Percentiles rank a stretch among this genome's conserved stretches.
phyloP scores from a whole-genome alignment of 2,797 vertebrate genomes.

The Hapalemur alaotrensis region DNA sequence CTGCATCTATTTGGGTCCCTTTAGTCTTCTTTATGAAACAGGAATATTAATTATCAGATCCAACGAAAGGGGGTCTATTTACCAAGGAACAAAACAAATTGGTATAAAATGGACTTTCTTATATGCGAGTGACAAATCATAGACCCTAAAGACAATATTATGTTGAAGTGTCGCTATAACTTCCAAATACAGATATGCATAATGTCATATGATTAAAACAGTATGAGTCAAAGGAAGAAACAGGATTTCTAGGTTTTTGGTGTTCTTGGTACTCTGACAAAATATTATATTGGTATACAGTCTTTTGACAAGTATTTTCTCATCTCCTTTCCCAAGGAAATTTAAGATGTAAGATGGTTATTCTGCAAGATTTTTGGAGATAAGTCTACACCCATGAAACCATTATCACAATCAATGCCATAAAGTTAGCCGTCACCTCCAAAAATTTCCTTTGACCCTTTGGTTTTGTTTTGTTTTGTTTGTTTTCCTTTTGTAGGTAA shows the following conservation, averaged over 20 bases:
- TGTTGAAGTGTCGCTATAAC: not conserved
- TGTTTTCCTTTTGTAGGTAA: not conserved
- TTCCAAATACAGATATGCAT: not conserved
- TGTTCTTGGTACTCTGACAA: not conserved
- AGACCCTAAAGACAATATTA: not conserved
- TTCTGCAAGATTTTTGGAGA: not conserved
- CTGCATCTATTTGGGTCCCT: not conserved
- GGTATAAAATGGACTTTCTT: not conserved
- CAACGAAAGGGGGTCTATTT: not conserved
- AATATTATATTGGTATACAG: not conserved
- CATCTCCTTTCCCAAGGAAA: constrained; percentile 21
- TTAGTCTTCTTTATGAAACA: not conserved
- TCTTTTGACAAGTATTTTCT: constrained; percentile 44
- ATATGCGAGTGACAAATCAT: not conserved
- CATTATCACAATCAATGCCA: not conserved
- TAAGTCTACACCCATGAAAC: not conserved
- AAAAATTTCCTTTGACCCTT: not conserved
- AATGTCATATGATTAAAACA: constrained; percentile 11
- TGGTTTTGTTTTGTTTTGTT: not conserved
- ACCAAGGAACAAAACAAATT: constrained; percentile 9
- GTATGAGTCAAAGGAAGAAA: not conserved
- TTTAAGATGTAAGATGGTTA: constrained; percentile 3
- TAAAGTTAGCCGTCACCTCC: not conserved
- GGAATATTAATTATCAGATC: not conserved
- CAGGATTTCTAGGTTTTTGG: not conserved